Evolutionary conservation across 1,140 invertebrate genomes (phyloP), one percentile per base, ranked within the genome.

Genomic region (Scaptodrosophila lebanonensis): DNA sequence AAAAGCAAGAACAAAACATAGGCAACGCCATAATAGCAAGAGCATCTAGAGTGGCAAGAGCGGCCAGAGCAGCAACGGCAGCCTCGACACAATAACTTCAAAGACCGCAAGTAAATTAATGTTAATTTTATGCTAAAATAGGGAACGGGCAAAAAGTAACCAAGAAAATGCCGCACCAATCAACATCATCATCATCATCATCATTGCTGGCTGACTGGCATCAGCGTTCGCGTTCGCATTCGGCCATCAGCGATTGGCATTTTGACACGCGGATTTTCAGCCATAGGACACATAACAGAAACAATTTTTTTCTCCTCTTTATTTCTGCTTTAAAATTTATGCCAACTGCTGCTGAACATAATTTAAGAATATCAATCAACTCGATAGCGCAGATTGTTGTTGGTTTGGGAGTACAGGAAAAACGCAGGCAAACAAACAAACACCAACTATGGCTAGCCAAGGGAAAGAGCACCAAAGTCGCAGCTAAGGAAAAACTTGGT

Each of bases 61-160:
- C 8, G 8, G 29, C 22, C 53, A 35, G 33, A 20, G 17, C 12
- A 32, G 42, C n/a, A 47, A 51, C 40, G 33, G 38, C 25, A 30
- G 57, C 48, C 70, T n/a, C n/a, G 22, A 8, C 51, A 82, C 75
- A 82, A 82, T 82, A 82, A 82, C 75, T 82, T 82, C 75, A 82
- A 82, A 82, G 75, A 82, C 75, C 75, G 75, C 75, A 82, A 82
- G 75, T 82, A 82, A 82, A 82, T 82, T 82, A 82, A 82, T 82
- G 75, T 82, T 82, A 82, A 82, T 82, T 82, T 82, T 82, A 82
- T 82, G 75, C 75, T 75, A 82, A 79, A 70, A 72, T 72, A 57
- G 75, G 54, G 51, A 77, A 54, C 59, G 56, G 52, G 54, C 16
- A 47, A 57, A 59, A 44, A 59, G 67, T 60, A 43, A 54, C 54